Percentiles rank a stretch among this genome's conserved stretches.
Conservation (phyloP, 2,113 vertebrate genomes). For the Hipposideros armiger region DNA sequence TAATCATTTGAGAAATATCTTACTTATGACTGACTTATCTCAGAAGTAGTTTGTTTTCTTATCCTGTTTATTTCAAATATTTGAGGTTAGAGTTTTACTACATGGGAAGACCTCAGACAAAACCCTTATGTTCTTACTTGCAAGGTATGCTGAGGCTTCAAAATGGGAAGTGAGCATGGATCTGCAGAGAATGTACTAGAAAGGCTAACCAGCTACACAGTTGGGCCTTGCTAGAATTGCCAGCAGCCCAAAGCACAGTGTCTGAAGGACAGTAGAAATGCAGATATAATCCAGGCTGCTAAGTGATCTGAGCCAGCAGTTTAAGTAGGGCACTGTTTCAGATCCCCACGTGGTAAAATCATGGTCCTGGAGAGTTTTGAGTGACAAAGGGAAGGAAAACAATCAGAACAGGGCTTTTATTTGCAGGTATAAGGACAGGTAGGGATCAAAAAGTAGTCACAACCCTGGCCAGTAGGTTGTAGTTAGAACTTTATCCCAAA, state of each 20-base stretch:
- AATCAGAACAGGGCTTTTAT: neutral
- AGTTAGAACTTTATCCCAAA: neutral
- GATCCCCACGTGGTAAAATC: neutral
- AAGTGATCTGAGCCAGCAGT: neutral
- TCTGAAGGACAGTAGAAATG: neutral
- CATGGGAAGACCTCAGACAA: neutral
- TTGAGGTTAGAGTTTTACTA: neutral
- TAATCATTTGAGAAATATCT: slow-evolving; percentile 24
- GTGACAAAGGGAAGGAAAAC: neutral
- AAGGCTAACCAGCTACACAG: neutral
- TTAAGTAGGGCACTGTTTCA: neutral
- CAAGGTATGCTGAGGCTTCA: neutral
- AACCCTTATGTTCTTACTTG: neutral
- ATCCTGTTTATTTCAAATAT: slow-evolving; percentile 22
- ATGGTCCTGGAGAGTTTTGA: neutral
- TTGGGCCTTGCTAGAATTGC: neutral
- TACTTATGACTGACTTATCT: neutral
- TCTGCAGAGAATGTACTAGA: neutral
- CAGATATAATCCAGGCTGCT: neutral
- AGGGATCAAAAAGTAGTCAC: neutral
- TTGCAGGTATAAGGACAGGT: neutral
- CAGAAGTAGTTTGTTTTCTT: neutral
- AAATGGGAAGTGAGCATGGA: neutral
- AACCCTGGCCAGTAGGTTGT: neutral
- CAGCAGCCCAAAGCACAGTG: neutral